Conservation (phyloP, 1,140 invertebrate genomes). For the Trigoniulus corallinus region DNA sequence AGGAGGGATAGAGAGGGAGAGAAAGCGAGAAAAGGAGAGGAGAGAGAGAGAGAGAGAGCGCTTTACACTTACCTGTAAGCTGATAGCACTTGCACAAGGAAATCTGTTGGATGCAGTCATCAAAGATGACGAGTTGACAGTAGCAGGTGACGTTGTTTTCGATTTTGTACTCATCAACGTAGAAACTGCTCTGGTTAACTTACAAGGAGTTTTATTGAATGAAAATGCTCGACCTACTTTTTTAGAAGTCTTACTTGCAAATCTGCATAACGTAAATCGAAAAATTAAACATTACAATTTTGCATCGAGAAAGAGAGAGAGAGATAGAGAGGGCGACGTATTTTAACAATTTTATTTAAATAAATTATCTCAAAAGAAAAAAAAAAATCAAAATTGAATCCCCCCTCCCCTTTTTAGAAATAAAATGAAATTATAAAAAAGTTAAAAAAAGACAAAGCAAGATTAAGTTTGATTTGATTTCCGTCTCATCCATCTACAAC, state of each 20-base stretch:
- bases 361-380: too few species aligned
- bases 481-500: conserved; percentile 1
- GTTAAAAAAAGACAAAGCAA: neutral
- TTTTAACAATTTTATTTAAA: too few species aligned
- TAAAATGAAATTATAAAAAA: conserved; percentile 13
- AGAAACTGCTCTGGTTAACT: conserved; percentile 79
- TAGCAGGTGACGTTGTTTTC: neutral
- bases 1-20: too few species aligned
- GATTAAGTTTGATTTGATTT: neutral
- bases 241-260: conserved; percentile 45
- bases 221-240: conserved; percentile 85
- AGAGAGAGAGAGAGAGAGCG: neutral
- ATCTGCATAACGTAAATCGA: conserved; percentile 16
- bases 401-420: too few species aligned
- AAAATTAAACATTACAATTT: too few species aligned
- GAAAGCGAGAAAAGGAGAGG: too few species aligned
- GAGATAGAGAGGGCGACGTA: too few species aligned
- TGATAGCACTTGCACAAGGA: neutral
- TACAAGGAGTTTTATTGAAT: conserved; percentile 84
- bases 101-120: neutral
- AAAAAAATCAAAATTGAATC: too few species aligned
- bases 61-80: neutral
- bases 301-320: too few species aligned
- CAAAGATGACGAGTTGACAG: neutral
- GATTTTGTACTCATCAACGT: conserved; percentile 69